These are phyloP conservation scores for Caenorhabditis doughertyi DNA, from an alignment of 2,888 invertebrate genomes.

Conservation along the genomic window DNA sequence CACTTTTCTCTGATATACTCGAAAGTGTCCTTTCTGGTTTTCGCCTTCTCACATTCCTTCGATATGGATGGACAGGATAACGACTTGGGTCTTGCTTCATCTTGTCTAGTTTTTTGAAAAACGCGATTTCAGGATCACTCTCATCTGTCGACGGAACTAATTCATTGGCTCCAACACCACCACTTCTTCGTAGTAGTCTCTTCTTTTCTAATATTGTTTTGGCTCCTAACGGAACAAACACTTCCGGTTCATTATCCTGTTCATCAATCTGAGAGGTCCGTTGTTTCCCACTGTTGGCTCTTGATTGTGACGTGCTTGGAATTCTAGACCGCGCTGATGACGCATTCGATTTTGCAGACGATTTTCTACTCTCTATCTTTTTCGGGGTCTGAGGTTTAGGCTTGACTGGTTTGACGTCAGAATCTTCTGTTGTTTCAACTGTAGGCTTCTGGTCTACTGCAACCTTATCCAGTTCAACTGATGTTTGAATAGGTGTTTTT, in stretches of 20 bases:
- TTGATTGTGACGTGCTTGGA: slow-evolving; percentile 50
- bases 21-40: slow-evolving; percentile 64
- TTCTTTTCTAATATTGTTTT: slow-evolving; percentile 32
- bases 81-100: slow-evolving; percentile 44
- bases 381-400: slow-evolving; percentile 26
- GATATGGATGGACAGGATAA: slow-evolving; percentile 30
- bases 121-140: slow-evolving; percentile 67
- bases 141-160: slow-evolving; percentile 62
- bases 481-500: slow-evolving; percentile 17
- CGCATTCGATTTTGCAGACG: slow-evolving; percentile 58
- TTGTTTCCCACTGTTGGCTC: slow-evolving; percentile 42
- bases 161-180: slow-evolving; percentile 35
- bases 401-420: slow-evolving; percentile 43
- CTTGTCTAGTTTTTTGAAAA: slow-evolving; percentile 61
- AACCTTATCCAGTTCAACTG: slow-evolving; percentile 29
- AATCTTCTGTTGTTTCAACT: slow-evolving; percentile 32
- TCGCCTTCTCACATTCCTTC: slow-evolving; percentile 33
- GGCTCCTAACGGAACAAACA: slow-evolving; percentile 58
- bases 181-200: slow-evolving; percentile 24
- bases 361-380: slow-evolving; percentile 41
- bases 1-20: slow-evolving; percentile 75
- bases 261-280: slow-evolving; percentile 52
- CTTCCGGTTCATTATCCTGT: slow-evolving; percentile 51
- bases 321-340: slow-evolving; percentile 46
- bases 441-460: not conserved